These are phyloP conservation scores for Podarcis siculus DNA, from an alignment of 2,797 vertebrate genomes.

Conservation along the genomic window DNA sequence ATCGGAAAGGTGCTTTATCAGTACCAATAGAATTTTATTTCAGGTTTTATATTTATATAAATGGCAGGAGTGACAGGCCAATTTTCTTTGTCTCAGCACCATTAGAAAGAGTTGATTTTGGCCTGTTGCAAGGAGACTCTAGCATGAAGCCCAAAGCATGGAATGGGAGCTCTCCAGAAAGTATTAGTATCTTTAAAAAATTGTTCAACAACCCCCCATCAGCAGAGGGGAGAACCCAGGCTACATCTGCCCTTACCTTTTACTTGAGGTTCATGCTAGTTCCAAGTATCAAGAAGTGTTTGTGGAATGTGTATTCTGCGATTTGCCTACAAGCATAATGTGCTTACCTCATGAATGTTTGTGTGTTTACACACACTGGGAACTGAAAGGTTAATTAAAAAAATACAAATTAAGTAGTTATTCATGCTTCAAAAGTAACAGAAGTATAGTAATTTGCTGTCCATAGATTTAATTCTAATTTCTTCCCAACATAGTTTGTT, in stretches of 20 bases:
- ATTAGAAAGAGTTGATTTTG: neutral
- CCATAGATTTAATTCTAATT: slow-evolving; percentile 24
- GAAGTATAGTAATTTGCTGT: neutral
- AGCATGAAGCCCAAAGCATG: neutral
- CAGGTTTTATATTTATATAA: neutral
- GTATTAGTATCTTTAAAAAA: neutral
- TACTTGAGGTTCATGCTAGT: neutral
- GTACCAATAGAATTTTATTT: neutral
- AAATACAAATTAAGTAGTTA: neutral
- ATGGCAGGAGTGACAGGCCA: neutral
- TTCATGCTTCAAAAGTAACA: neutral
- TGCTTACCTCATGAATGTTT: neutral
- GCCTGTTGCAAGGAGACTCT: neutral
- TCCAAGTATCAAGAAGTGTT: neutral
- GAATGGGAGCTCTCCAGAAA: neutral
- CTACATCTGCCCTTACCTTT: neutral
- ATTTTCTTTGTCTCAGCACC: neutral
- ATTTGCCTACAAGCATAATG: neutral
- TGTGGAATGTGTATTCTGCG: neutral
- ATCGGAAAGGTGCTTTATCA: slow-evolving; percentile 84
- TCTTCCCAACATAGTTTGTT: neutral
- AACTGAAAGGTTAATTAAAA: neutral
- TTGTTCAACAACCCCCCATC: neutral
- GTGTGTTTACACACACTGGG: neutral
- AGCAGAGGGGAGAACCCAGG: no score